Conservation (phyloP, 2,113 vertebrate genomes). For the Gasterosteus nipponicus region DNA sequence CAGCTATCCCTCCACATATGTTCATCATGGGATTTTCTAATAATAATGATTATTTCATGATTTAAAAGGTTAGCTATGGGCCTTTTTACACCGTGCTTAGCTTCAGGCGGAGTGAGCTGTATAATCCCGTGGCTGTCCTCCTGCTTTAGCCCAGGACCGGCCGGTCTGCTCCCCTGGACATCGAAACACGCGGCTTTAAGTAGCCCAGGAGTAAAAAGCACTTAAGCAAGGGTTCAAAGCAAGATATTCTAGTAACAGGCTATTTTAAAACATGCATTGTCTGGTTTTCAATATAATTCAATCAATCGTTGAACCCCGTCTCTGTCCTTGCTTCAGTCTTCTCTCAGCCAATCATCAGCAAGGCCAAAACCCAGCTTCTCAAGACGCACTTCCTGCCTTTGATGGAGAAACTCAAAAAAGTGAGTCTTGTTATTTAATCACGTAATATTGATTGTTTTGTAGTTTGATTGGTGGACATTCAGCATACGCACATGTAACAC, state of each 20-base stretch:
- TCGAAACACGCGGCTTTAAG: no score
- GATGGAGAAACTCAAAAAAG: slow-evolving; percentile 96
- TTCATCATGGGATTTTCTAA: neutral
- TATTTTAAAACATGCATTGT: neutral
- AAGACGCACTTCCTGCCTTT: slow-evolving; percentile 95
- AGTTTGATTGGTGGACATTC: neutral
- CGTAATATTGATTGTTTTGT: neutral
- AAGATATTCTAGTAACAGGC: neutral
- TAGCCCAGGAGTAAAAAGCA: no score
- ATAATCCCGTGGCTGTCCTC: no score
- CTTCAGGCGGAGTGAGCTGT: neutral
- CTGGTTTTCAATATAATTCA: neutral
- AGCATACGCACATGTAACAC: neutral
- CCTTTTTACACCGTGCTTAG: neutral
- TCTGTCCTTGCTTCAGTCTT: slow-evolving; percentile 82
- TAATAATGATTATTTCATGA: neutral
- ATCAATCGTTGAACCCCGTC: neutral
- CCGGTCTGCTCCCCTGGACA: no score
- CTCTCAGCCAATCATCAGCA: slow-evolving; percentile 97
- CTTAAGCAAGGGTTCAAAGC: neutral
- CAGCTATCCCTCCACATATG: neutral
- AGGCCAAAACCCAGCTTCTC: slow-evolving; percentile 90
- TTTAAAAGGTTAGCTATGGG: neutral
- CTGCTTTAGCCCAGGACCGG: no score
- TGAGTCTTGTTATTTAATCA: slow-evolving; percentile 31